phyloP scores from a whole-genome alignment of 2,797 vertebrate genomes.

The Staurois parvus region DNA sequence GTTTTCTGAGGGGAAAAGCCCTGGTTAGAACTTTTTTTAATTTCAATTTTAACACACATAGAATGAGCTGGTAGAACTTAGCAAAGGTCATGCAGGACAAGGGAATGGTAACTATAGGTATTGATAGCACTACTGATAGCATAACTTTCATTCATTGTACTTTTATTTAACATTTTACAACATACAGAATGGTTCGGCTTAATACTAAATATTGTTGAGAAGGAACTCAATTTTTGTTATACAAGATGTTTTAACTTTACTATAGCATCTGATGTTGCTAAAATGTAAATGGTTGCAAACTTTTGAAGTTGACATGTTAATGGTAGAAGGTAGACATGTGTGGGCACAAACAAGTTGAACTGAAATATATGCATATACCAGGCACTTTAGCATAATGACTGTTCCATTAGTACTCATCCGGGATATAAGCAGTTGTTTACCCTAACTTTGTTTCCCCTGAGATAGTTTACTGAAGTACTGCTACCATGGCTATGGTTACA shows the following conservation, averaged over 20 bases:
- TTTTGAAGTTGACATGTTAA: neutral
- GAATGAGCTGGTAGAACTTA: neutral
- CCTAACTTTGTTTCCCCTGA: neutral
- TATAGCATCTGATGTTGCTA: neutral
- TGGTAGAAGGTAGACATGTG: neutral
- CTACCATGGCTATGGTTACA: no score
- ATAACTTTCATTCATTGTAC: neutral
- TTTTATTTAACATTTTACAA: no score
- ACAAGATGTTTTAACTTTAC: conserved; percentile 12
- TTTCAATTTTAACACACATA: neutral
- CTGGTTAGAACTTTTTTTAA: no score
- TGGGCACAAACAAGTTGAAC: neutral
- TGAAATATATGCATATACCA: neutral
- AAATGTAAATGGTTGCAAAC: neutral
- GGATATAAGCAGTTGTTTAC: neutral
- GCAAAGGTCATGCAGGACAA: conserved; percentile 11
- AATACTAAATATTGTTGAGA: neutral
- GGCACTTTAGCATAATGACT: neutral
- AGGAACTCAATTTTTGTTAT: neutral
- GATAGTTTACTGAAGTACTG: neutral
- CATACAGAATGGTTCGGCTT: neutral
- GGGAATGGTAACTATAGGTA: conserved; percentile 8
- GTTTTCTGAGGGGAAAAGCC: no score
- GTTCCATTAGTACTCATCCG: neutral
- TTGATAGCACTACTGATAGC: neutral